Conservation (phyloP, 2,113 vertebrate species). For the Mirza zaza region DNA sequence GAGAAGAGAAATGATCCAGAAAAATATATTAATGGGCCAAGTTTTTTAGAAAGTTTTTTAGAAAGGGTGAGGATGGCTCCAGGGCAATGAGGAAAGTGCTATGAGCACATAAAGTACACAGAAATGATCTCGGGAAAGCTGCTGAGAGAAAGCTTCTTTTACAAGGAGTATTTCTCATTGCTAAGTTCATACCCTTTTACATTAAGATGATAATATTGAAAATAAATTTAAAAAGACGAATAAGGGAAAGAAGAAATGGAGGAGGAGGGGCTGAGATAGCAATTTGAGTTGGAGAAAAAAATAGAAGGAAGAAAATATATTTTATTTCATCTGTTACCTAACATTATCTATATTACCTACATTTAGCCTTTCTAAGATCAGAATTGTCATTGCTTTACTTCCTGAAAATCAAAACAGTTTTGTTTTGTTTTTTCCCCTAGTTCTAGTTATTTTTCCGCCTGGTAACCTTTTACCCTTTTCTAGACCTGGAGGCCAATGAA, state of each 20-base stretch:
- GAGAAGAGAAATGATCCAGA: not conserved
- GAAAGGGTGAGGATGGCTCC: not conserved
- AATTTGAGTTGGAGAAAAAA: not conserved
- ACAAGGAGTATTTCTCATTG: not conserved
- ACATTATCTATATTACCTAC: not conserved
- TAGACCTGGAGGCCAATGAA: not conserved
- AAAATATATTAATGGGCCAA: not conserved
- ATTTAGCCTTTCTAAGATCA: not conserved
- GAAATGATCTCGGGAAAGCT: not conserved
- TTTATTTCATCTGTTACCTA: not conserved
- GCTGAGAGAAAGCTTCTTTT: not conserved
- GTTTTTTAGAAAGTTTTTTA: not conserved
- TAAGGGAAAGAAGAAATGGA: not conserved
- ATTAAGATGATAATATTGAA: not conserved
- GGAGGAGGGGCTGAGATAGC: not conserved
- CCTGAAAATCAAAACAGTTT: not conserved
- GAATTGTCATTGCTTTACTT: not conserved
- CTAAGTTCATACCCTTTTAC: not conserved
- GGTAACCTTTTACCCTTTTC: not conserved
- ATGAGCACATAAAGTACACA: not conserved
- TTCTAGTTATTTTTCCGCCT: not conserved
- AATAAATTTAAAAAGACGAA: not conserved
- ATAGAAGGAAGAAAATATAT: not conserved
- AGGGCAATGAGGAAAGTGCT: not conserved
- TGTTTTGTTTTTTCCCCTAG: not conserved